These are phyloP conservation scores for Polydrusus pterygomalis DNA, from an alignment of 2,888 invertebrate species.

Conservation along the genomic window DNA sequence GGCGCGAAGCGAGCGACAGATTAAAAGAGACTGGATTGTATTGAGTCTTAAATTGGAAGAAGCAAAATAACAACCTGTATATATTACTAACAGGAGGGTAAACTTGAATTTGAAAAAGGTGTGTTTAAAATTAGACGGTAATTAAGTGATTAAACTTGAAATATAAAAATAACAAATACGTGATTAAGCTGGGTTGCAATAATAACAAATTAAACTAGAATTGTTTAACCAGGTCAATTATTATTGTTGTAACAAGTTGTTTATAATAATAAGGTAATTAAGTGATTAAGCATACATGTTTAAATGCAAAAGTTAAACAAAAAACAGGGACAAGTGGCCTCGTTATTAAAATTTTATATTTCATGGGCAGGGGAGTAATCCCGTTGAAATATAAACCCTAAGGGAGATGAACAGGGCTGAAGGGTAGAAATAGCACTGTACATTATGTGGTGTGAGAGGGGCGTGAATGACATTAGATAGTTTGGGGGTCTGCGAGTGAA, in stretches of 20 bases:
- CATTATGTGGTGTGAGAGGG: neutral
- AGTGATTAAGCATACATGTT: too few relatives aligned
- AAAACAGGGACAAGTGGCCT: neutral
- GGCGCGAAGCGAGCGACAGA: neutral
- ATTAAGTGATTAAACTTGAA: too few relatives aligned
- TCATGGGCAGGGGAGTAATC: neutral
- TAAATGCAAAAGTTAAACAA: neutral
- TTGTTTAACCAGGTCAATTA: too few relatives aligned
- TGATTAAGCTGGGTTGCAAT: too few relatives aligned
- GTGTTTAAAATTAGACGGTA: neutral
- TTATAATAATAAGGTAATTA: conserved; percentile 7
- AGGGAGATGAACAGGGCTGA: conserved; percentile 10
- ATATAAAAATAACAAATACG: too few relatives aligned
- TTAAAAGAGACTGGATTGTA: too few relatives aligned
- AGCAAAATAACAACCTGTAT: neutral
- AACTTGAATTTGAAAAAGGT: neutral
- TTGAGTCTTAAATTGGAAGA: too few relatives aligned
- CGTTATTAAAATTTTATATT: neutral
- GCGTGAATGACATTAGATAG: too few relatives aligned
- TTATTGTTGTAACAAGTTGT: too few relatives aligned
- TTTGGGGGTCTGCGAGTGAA: too few relatives aligned
- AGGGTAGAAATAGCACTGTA: neutral
- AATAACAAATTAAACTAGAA: too few relatives aligned
- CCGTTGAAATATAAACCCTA: neutral
- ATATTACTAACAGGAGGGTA: neutral